phyloP scores from a whole-genome alignment of 2,797 vertebrate species.

The Gephyroberyx darwinii region DNA sequence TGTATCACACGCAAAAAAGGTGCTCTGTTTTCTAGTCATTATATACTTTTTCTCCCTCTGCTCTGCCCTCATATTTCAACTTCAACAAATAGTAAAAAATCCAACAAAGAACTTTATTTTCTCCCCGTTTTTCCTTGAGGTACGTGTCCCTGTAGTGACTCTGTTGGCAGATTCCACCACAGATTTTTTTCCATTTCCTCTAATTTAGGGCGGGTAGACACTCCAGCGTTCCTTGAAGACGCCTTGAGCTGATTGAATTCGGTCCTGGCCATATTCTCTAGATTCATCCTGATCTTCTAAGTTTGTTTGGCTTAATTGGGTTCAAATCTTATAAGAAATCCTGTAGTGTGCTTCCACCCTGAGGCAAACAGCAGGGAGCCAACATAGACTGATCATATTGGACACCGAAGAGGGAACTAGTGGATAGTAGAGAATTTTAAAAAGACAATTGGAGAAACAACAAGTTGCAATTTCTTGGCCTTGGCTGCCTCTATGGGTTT shows the following conservation, averaged over 20 bases:
- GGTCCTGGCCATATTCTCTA: constrained; percentile 35
- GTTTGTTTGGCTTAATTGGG: constrained; percentile 63
- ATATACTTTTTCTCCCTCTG: neutral
- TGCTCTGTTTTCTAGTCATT: constrained; percentile 6
- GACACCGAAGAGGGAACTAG: neutral
- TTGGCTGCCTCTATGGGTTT: neutral
- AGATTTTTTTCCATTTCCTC: constrained; percentile 38
- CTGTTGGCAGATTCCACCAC: constrained; percentile 10
- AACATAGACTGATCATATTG: constrained; percentile 39
- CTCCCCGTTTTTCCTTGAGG: neutral
- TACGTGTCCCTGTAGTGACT: constrained; percentile 1
- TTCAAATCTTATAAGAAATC: constrained; percentile 54
- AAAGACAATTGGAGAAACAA: constrained; percentile 19
- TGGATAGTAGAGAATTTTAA: neutral
- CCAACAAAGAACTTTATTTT: constrained; percentile 9
- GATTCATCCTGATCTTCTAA: constrained; percentile 3
- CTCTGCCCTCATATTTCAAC: neutral
- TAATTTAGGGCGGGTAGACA: constrained; percentile 26
- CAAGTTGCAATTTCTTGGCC: neutral
- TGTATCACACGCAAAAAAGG: constrained; percentile 15
- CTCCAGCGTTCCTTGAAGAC: constrained; percentile 32
- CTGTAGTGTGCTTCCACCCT: constrained; percentile 27
- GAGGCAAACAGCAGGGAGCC: constrained; percentile 26
- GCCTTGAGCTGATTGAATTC: constrained; percentile 50
- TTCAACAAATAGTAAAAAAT: neutral